Conservation (phyloP, 2,797 vertebrate genomes). For the Tadarida brasiliensis region DNA sequence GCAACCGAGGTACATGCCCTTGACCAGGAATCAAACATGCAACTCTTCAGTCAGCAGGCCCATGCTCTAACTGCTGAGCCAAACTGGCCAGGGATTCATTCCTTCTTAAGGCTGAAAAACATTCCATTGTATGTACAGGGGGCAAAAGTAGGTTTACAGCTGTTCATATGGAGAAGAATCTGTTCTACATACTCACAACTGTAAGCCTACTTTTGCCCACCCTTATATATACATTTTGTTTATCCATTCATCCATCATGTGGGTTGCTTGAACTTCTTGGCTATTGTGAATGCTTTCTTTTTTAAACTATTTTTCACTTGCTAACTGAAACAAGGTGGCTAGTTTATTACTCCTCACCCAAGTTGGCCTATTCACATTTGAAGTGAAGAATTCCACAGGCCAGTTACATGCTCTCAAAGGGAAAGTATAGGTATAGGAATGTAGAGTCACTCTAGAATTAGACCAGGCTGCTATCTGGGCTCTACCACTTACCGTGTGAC, state of each 20-base stretch:
- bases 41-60: no score
- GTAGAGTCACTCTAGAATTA: background rate
- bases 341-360: no score
- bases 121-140: background rate
- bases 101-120: no score
- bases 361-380: background rate
- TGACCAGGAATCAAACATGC: no score
- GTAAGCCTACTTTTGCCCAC: no score
- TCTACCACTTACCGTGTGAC: accelerated
- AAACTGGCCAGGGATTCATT: no score
- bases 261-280: background rate
- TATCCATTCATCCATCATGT: accelerated
- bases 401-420: background rate
- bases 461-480: background rate
- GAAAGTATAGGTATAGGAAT: background rate
- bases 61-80: no score
- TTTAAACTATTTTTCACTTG: background rate
- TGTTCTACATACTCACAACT: background rate
- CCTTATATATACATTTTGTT: background rate
- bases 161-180: background rate
- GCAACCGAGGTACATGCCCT: no score
- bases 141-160: background rate
- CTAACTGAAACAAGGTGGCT: background rate
- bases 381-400: background rate
- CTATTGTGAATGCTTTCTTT: background rate